phyloP scores from a whole-genome alignment of 2,797 vertebrate genomes.

The Octomys mimax region DNA sequence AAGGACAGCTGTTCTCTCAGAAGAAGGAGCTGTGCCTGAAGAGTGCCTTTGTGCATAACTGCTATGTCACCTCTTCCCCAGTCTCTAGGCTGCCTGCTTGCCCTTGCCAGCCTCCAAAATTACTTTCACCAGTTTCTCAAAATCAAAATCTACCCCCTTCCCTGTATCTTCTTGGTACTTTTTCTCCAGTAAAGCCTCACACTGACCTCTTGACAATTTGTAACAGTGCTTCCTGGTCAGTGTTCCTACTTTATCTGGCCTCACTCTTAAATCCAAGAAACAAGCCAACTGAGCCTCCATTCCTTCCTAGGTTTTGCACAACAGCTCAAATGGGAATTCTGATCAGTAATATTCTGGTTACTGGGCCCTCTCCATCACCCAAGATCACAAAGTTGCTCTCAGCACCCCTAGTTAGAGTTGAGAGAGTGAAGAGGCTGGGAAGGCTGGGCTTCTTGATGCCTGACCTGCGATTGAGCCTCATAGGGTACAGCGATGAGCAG shows the following conservation, averaged over 20 bases:
- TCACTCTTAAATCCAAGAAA: constrained; percentile 17
- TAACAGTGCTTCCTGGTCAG: neutral
- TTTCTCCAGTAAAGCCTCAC: neutral
- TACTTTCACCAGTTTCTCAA: neutral
- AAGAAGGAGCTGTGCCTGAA: neutral
- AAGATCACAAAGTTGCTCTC: neutral
- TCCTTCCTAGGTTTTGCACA: neutral
- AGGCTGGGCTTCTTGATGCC: neutral
- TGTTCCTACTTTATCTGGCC: neutral
- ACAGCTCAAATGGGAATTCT: neutral
- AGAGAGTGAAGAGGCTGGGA: neutral
- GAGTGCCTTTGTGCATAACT: neutral
- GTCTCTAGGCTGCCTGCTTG: neutral
- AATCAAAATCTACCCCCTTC: neutral
- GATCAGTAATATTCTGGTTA: neutral
- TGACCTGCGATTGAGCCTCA: neutral
- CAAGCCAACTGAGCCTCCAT: neutral
- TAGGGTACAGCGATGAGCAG: neutral
- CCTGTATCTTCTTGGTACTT: neutral
- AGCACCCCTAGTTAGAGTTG: fast-evolving
- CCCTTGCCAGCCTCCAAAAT: neutral
- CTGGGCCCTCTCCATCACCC: neutral
- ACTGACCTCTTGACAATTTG: neutral
- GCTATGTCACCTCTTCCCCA: neutral
- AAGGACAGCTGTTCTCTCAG: neutral